Conservation (phyloP, 2,888 invertebrate genomes). For the Eurytoma californica region DNA sequence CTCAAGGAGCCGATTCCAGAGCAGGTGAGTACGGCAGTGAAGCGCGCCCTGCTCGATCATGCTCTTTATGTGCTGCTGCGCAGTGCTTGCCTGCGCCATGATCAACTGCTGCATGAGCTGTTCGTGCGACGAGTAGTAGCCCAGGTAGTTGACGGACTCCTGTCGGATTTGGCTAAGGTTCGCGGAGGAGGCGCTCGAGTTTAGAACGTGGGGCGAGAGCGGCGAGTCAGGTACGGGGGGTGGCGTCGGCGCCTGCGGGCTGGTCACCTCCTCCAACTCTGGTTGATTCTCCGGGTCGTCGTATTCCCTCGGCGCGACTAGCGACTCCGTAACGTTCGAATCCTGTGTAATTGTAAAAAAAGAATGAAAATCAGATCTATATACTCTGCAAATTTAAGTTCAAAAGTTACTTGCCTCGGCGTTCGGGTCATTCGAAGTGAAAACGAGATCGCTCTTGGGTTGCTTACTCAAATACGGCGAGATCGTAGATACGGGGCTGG, state of each 20-base stretch:
- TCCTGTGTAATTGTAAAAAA: constrained; percentile 14
- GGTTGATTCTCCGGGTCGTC: constrained; percentile 50
- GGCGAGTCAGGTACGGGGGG: constrained; percentile 72
- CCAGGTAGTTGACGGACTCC: constrained; percentile 82
- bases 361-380: no score
- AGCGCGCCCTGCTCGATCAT: constrained; percentile 82
- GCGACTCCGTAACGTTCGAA: background rate
- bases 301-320: constrained; percentile 32
- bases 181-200: constrained; percentile 60
- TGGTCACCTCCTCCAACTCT: constrained; percentile 50
- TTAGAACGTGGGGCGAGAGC: constrained; percentile 62
- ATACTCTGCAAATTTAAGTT: no score
- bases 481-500: constrained; percentile 61
- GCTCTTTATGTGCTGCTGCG: constrained; percentile 77
- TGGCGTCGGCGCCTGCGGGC: constrained; percentile 67
- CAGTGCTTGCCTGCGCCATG: constrained; percentile 77
- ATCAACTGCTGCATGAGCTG: constrained; percentile 81
- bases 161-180: constrained; percentile 75
- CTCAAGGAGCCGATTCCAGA: constrained; percentile 83
- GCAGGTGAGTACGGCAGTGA: constrained; percentile 82
- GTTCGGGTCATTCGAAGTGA: constrained; percentile 36
- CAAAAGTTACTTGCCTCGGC: background rate
- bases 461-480: constrained; percentile 56
- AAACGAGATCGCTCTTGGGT: constrained; percentile 57
- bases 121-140: constrained; percentile 83